These are phyloP conservation scores for Geothlypis trichas DNA, from an alignment of 2,113 vertebrate species.

Conservation along the genomic window DNA sequence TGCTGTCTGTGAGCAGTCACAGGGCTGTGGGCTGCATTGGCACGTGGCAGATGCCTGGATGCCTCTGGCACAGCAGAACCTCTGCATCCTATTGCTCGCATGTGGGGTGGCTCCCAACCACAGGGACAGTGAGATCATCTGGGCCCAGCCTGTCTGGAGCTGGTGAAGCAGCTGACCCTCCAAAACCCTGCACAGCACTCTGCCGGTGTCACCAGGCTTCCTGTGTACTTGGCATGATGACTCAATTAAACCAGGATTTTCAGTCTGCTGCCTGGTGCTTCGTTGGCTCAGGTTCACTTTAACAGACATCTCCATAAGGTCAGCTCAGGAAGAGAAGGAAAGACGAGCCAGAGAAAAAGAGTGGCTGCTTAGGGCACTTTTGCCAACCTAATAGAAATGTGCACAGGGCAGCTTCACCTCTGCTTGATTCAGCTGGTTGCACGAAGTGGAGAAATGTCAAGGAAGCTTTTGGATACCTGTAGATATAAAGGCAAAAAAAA, in stretches of 20 bases:
- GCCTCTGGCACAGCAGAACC: not conserved
- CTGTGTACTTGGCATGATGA: not conserved
- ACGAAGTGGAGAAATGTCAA: not conserved
- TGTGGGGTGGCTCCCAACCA: not conserved
- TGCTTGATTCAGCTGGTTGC: not conserved
- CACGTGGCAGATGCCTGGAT: rapidly evolving
- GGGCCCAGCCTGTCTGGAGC: not conserved
- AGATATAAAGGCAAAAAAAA: not conserved
- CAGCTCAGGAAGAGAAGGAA: not conserved
- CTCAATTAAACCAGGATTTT: constrained; percentile 12
- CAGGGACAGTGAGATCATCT: not conserved
- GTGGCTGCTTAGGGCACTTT: not conserved
- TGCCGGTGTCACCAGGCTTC: not conserved
- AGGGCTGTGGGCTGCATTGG: not conserved
- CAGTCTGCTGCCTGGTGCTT: not conserved
- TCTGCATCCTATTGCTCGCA: not conserved
- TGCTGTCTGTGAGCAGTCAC: not conserved
- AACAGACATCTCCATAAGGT: not conserved
- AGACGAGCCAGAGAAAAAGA: not conserved
- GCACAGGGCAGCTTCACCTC: not conserved
- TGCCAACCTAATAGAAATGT: not conserved
- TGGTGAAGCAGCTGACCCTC: not conserved
- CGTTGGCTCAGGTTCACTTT: not conserved
- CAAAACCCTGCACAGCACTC: not conserved
- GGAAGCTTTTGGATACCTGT: not conserved